phyloP scores from a whole-genome alignment of 2,797 vertebrate species.

The Syngnathus acus region DNA sequence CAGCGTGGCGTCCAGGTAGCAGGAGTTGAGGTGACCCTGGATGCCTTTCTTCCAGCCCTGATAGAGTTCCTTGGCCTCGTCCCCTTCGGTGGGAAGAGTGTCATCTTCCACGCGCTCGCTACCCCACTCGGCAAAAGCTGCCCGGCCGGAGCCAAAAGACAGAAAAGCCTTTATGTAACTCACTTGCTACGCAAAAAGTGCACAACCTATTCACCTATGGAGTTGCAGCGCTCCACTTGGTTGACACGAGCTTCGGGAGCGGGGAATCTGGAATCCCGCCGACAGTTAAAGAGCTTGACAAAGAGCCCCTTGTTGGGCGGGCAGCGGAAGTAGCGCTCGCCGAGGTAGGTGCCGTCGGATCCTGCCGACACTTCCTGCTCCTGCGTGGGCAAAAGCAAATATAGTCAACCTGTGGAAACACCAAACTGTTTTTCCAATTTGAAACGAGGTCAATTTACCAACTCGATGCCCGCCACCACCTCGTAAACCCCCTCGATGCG shows the following conservation, averaged over 20 bases:
- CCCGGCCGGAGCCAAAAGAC: not conserved
- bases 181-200: too few species aligned
- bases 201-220: constrained; percentile 59
- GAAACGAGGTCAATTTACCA: constrained; percentile 56
- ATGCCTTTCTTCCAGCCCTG: constrained; percentile 79
- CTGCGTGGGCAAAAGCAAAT: constrained; percentile 35
- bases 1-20: constrained; percentile 79
- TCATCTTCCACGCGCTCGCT: constrained; percentile 74
- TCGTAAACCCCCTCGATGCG: constrained; percentile 54
- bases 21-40: constrained; percentile 83
- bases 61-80: constrained; percentile 56
- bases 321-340: constrained; percentile 72
- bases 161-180: too few species aligned
- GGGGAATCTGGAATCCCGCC: constrained; percentile 75
- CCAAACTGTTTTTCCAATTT: not conserved
- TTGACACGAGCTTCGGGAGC: constrained; percentile 66
- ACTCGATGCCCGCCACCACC: constrained; percentile 72
- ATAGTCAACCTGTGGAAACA: too few species aligned
- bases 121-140: constrained; percentile 76
- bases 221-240: constrained; percentile 79
- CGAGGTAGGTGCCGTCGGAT: constrained; percentile 76
- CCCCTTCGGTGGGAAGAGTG: constrained; percentile 61
- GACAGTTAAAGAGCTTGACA: constrained; percentile 72
- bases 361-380: constrained; percentile 73
- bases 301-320: constrained; percentile 76